phyloP scores from a whole-genome alignment of 2,888 invertebrate species.

The Polymixis flavicincta region DNA sequence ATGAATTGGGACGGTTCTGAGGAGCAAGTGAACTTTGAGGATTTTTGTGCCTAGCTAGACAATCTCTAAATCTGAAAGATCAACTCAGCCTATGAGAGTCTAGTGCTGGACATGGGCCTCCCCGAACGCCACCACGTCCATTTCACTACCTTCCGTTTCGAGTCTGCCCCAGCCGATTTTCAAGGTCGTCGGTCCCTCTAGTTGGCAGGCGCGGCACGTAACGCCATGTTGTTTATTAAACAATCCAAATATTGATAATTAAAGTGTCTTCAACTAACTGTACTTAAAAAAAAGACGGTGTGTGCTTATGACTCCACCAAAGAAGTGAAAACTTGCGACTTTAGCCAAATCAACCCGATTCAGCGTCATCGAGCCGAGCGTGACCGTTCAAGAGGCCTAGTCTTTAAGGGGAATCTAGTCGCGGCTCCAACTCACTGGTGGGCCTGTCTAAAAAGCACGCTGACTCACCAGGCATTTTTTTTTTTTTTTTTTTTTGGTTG shows the following conservation, averaged over 20 bases:
- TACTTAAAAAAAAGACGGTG: not conserved
- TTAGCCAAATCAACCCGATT: not conserved
- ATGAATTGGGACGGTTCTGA: conserved; percentile 13
- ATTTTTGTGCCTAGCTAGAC: not conserved
- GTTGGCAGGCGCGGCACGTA: not conserved
- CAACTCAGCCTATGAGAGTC: not conserved
- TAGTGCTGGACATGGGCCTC: too few relatives aligned
- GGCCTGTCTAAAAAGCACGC: too few relatives aligned
- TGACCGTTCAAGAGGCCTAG: not conserved
- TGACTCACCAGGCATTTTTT: too few relatives aligned
- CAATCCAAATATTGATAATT: conserved; percentile 4
- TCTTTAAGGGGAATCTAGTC: too few relatives aligned
- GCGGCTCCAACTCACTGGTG: too few relatives aligned
- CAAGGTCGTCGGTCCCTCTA: too few relatives aligned
- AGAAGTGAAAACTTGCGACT: not conserved
- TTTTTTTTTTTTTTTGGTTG: too few relatives aligned
- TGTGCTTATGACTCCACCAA: not conserved
- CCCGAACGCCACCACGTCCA: not conserved
- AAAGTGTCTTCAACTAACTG: not conserved
- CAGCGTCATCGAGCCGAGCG: not conserved
- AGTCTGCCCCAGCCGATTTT: not conserved
- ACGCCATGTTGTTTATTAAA: not conserved
- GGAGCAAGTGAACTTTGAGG: conserved; percentile 1
- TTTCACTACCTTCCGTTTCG: not conserved
- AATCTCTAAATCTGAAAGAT: too few relatives aligned